Evolutionary conservation across 2,113 vertebrate genomes (phyloP), one percentile per base, ranked within the genome.

Genomic region (Electrona antarctica): DNA sequence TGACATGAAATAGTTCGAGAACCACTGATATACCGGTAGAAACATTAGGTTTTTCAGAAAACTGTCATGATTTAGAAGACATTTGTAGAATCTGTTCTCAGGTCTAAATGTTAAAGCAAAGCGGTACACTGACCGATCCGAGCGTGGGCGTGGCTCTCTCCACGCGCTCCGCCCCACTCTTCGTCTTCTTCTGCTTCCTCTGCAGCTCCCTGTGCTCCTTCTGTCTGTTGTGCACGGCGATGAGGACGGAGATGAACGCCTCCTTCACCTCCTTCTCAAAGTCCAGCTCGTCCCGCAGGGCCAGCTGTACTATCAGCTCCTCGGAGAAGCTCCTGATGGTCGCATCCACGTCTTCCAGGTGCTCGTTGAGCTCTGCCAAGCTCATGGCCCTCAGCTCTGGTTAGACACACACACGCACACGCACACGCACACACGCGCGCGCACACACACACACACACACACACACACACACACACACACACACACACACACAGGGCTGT

Each of bases 211-310:
- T 94, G 77, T 97, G 95, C 64, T 98, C 95, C 83, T 98, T 96
- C 93, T 98, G 97, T 8, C 95, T 94, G 90, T 98, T 99, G 51
- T 99, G 98, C 4, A 99, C 95, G 64, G 98, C 97, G 0, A 98
- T 98, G 76, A 99, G 96, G 10, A 95, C 92, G 3, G 97, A 97
- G 88, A 99, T 99, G 84, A 99, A 99, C 85, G 95, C 95, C 92
- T 99, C 98, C 89, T 98, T 98, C 89, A 98, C 98, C 85, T 99
- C 98, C 79, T 99, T 99, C 84, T 99, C 97, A 81, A 98, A 99
- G 69, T 97, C 96, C 71, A 98, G 92, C 86, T 99, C 98, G 12
- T 99, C 98, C 71, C 97, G 91, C 61, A 95, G 86, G 21, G 97
- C 97, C 89, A 99, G 80, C 77, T 98, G 96, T 87, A 95, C 95